Conservation (phyloP, 2,888 invertebrate genomes). For the Oscheius sp. region DNA sequence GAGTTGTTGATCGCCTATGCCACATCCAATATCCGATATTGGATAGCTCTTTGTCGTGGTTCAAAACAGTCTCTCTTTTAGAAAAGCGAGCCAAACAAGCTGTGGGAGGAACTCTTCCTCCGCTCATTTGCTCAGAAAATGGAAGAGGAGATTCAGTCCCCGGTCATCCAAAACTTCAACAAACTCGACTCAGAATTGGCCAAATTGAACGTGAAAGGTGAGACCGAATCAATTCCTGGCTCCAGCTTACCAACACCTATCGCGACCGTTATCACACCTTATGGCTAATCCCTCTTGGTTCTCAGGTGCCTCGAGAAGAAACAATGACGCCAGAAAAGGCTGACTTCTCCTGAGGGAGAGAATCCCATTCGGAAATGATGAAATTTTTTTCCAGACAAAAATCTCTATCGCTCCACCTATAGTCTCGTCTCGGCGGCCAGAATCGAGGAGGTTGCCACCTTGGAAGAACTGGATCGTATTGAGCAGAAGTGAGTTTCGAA, state of each 20-base stretch:
- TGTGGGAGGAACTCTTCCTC: conserved; percentile 66
- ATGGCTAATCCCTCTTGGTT: conserved; percentile 5
- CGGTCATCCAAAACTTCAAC: conserved; percentile 54
- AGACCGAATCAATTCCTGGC: conserved; percentile 1
- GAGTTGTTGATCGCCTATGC: background rate
- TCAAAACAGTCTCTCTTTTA: conserved; percentile 15
- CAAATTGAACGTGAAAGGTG: conserved; percentile 54
- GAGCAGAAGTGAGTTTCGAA: conserved; percentile 28
- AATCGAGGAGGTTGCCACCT: conserved; percentile 44
- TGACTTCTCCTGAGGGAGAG: background rate
- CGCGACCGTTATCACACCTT: conserved; percentile 10
- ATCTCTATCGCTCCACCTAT: conserved; percentile 56
- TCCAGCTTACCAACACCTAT: conserved; percentile 22
- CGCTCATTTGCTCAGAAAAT: conserved; percentile 67
- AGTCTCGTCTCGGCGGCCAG: conserved; percentile 49
- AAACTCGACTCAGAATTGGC: conserved; percentile 50
- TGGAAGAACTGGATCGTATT: conserved; percentile 42
- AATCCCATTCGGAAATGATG: background rate
- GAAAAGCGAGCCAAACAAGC: conserved; percentile 57
- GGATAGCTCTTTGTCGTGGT: background rate
- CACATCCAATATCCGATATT: conserved; percentile 8
- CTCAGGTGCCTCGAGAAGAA: background rate
- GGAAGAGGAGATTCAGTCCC: conserved; percentile 64
- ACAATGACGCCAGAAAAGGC: conserved; percentile 2
- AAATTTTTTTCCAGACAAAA: conserved; percentile 47